Evolutionary conservation across 2,888 invertebrate species (phyloP), one percentile per base, ranked within the genome.

Genomic region (Boloria euphrosyne): DNA sequence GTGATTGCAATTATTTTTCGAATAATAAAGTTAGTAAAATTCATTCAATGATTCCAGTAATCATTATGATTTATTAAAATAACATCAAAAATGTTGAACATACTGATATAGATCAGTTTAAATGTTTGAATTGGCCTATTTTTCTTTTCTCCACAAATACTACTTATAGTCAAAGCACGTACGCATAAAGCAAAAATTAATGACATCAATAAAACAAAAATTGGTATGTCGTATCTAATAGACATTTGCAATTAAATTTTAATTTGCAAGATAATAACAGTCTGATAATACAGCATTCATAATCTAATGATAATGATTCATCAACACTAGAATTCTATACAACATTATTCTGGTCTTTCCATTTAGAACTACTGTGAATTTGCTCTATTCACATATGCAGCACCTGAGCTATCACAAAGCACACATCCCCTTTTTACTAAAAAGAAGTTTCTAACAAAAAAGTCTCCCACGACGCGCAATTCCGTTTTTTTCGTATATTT

Each of bases 331-430:
- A 54, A 68, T 68, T 62, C 68, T 51, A 53, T 59, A 57, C 59
- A 47, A 49, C 59, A 59, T 59, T 59, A 59, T 59, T 59, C 59
- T 59, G 22, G 49, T 59, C 62, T 31, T 57, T 62, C 49, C 58
- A 65, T 52, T 51, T 62, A 54, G 51, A 63, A 63, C 67, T 52
- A 70, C 62, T 61, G 71, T 63, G 67, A 74, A 73, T 75, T 68
- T 73, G 77, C 75, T 75, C 82, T 78, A 81, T 81, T 81, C 80
- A 81, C 73, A 65, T 66, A 58, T 66, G 62, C 75, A 74, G 78
- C 87, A 89, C 87, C 88, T 89, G 89, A 88, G 77, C 68, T 67
- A 70, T 68, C 66, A 88, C 85, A 88, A 87, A 82, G 77, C 73
- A 47, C 31, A 59, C 72, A 76, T 74, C 78, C 80, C 82, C 80